phyloP scores from a whole-genome alignment of 2,888 invertebrate genomes.

The Flexamia atlantica region DNA sequence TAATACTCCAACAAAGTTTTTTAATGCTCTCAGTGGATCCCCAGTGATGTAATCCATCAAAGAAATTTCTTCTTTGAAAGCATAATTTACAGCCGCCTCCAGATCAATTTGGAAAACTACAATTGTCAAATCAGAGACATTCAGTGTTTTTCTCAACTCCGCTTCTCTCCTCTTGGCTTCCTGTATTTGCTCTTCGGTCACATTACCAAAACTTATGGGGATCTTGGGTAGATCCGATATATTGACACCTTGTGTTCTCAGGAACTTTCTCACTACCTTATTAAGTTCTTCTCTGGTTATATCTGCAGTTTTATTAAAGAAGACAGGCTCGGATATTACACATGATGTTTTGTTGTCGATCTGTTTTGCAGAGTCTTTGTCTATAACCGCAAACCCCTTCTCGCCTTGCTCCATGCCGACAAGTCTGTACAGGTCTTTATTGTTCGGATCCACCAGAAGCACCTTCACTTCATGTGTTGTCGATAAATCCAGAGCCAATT shows the following conservation, averaged over 20 bases:
- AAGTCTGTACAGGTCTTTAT: conserved; percentile 79
- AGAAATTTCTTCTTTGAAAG: conserved; percentile 7
- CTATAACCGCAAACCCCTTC: too few relatives aligned
- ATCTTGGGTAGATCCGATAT: conserved; percentile 62
- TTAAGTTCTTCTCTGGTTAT: neutral
- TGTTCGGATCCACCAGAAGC: conserved; percentile 71
- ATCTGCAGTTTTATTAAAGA: neutral
- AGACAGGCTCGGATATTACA: too few relatives aligned
- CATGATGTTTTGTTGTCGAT: too few relatives aligned
- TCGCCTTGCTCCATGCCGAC: conserved; percentile 83
- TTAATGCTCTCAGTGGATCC: neutral
- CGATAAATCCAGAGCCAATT: conserved; percentile 83
- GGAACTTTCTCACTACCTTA: conserved; percentile 62
- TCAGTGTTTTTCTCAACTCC: neutral
- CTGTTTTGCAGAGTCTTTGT: too few relatives aligned
- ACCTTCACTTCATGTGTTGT: conserved; percentile 78
- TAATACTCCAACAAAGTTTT: neutral
- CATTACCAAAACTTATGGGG: conserved; percentile 88
- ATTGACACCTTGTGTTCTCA: conserved; percentile 62
- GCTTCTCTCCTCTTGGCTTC: neutral
- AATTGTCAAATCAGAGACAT: neutral
- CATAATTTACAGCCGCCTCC: neutral
- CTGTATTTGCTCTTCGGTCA: neutral
- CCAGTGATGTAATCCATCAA: neutral
- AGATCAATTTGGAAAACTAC: conserved; percentile 19